Conservation (phyloP, 2,113 vertebrate genomes). For the Bujurquina vittata region DNA sequence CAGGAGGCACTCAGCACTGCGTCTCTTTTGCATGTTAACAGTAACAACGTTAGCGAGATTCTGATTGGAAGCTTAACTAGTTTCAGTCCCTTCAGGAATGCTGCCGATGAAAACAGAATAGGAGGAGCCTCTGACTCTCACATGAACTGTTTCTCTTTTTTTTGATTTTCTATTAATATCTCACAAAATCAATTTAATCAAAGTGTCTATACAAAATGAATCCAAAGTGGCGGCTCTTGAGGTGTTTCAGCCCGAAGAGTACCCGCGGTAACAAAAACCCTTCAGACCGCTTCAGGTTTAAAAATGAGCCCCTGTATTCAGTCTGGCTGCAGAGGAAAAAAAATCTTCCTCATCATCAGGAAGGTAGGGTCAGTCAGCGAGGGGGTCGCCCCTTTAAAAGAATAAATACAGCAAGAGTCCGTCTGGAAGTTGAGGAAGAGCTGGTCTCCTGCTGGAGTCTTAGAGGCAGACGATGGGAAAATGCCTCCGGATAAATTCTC, state of each 20-base stretch:
- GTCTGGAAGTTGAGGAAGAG: background rate
- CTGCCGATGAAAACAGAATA: background rate
- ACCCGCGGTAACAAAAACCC: background rate
- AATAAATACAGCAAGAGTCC: background rate
- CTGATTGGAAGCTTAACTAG: background rate
- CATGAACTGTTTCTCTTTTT: accelerated
- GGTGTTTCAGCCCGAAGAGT: background rate
- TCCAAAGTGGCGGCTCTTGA: background rate
- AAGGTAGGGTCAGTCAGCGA: background rate
- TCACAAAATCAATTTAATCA: background rate
- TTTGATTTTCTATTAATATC: background rate
- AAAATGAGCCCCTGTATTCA: background rate
- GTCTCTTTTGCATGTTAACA: background rate
- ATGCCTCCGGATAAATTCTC: background rate
- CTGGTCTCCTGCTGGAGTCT: accelerated
- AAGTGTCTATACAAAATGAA: background rate
- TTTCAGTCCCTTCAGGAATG: background rate
- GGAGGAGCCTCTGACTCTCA: background rate
- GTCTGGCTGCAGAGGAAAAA: background rate
- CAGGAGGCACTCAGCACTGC: background rate
- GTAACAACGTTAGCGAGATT: background rate
- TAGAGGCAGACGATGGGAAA: background rate
- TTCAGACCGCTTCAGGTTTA: background rate
- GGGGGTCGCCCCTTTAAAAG: background rate
- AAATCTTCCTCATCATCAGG: background rate